Evolutionary conservation across 2,113 vertebrate genomes (phyloP).

Genomic region (Odocoileus hemionus): DNA sequence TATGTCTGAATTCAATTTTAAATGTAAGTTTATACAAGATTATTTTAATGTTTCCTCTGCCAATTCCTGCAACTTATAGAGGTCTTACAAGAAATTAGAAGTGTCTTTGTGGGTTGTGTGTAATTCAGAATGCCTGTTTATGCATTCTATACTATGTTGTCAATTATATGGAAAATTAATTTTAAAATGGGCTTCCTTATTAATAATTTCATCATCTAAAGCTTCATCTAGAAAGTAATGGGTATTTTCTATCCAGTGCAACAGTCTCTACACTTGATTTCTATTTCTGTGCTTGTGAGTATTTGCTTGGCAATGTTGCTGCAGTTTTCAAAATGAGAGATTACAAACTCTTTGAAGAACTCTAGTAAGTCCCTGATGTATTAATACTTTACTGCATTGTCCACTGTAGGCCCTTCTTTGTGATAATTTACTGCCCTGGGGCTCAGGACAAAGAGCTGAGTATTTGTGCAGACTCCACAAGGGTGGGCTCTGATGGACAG

Average conservation of each 20-base stretch:
- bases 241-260: neutral
- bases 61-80: neutral
- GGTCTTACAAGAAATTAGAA: neutral
- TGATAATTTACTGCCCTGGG: neutral
- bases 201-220: neutral
- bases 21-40: neutral
- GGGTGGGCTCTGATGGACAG: neutral
- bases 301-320: neutral
- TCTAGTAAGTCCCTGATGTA: neutral
- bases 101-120: neutral
- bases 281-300: neutral
- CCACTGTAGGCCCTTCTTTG: neutral
- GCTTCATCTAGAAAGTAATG: neutral
- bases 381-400: neutral
- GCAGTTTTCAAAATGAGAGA: neutral
- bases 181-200: neutral
- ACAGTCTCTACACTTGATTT: neutral
- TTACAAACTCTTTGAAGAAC: neutral
- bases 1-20: slow-evolving; percentile 17
- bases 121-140: neutral
- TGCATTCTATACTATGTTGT: neutral
- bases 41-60: slow-evolving; percentile 6
- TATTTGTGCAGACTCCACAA: neutral
- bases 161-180: neutral
- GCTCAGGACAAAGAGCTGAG: neutral